Conservation (phyloP, 2,888 invertebrate species). For the Exocentrus adspersus region DNA sequence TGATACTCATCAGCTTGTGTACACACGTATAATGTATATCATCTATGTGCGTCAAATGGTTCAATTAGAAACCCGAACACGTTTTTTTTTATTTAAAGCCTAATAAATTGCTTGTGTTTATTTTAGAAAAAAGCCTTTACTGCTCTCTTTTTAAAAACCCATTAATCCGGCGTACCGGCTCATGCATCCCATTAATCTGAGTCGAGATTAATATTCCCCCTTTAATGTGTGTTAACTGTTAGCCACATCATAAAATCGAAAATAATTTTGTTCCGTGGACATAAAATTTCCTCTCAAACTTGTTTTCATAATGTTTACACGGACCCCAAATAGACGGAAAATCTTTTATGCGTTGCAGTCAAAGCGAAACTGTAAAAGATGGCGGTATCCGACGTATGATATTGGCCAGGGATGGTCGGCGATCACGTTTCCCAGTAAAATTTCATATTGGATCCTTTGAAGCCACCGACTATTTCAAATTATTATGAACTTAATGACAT, state of each 20-base stretch:
- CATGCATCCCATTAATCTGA: slow-evolving; percentile 12
- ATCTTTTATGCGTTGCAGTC: slow-evolving; percentile 24
- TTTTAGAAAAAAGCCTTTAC: slow-evolving; percentile 12
- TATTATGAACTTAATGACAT: slow-evolving; percentile 45
- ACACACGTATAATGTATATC: no score
- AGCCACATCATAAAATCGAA: slow-evolving; percentile 26
- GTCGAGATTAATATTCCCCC: slow-evolving; percentile 19
- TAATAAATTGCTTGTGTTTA: slow-evolving; percentile 1
- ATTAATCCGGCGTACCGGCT: slow-evolving; percentile 2
- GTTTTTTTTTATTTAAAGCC: neutral
- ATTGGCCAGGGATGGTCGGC: slow-evolving; percentile 26
- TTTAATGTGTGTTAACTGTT: slow-evolving; percentile 23
- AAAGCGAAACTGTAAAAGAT: slow-evolving; percentile 19
- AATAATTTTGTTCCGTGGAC: slow-evolving; percentile 22
- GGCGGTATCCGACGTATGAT: slow-evolving; percentile 22
- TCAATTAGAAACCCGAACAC: neutral
- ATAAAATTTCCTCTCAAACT: slow-evolving; percentile 22
- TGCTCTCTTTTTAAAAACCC: slow-evolving; percentile 10
- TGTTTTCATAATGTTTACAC: slow-evolving; percentile 26
- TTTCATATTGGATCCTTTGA: slow-evolving; percentile 37
- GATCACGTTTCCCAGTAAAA: slow-evolving; percentile 31
- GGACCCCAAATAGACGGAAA: slow-evolving; percentile 23
- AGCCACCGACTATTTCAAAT: slow-evolving; percentile 39
- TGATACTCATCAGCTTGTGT: no score
- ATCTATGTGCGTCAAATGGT: neutral